Percentiles rank a stretch among this genome's conserved stretches.
Evolutionary conservation across 2,797 vertebrate genomes (phyloP).

Genomic region (Argentina silus): DNA sequence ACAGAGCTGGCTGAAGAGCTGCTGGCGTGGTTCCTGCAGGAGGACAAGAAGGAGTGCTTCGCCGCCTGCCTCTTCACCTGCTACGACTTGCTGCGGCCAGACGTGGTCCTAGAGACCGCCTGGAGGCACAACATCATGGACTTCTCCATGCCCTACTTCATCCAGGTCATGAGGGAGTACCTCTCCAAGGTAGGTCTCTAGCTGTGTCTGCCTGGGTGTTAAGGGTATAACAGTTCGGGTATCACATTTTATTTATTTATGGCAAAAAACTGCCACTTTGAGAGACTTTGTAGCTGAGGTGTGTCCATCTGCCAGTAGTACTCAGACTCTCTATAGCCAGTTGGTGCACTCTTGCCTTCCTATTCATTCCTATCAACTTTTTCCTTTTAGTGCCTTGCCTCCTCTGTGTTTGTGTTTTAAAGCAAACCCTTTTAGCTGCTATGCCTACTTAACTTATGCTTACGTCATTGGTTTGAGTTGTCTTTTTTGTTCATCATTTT

Average conservation of each 20-base stretch:
- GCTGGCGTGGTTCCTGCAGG: conserved; percentile 95
- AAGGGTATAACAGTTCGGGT: too few species aligned
- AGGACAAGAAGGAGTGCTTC: conserved; percentile 97
- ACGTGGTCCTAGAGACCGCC: conserved; percentile 96
- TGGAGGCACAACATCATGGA: conserved; percentile 99
- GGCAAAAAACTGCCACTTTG: too few species aligned
- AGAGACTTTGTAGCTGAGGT: conserved; percentile 69
- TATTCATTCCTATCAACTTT: neutral
- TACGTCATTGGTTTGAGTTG: neutral
- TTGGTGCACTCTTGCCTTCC: neutral
- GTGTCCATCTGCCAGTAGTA: neutral
- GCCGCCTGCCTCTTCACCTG: conserved; percentile 98
- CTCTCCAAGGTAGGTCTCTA: conserved; percentile 91
- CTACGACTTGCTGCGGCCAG: conserved; percentile 96
- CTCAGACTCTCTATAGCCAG: neutral
- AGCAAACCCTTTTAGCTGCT: too few species aligned
- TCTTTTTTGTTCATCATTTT: neutral
- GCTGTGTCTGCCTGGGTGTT: conserved; percentile 63
- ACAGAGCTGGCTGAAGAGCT: conserved; percentile 94
- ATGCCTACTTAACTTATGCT: neutral
- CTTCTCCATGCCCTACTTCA: conserved; percentile 99
- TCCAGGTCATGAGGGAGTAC: conserved; percentile 99
- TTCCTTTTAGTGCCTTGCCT: neutral
- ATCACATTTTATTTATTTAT: too few species aligned
- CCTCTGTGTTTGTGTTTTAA: neutral